phyloP scores from a whole-genome alignment of 2,797 vertebrate species.

The Merluccius polli region DNA sequence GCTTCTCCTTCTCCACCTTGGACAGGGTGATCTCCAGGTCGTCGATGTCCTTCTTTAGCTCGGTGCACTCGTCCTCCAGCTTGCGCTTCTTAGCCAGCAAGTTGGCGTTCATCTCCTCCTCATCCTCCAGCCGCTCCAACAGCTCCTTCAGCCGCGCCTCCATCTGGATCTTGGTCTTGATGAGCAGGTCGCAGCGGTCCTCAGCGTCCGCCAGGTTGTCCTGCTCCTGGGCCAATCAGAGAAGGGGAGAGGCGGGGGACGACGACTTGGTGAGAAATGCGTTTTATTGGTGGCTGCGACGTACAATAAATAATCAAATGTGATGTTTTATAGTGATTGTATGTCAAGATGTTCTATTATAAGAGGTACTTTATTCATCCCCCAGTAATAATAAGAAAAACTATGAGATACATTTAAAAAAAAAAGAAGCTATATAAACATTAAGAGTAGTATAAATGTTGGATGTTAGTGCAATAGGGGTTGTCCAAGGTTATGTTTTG shows the following conservation, averaged over 20 bases:
- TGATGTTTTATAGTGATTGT: background rate
- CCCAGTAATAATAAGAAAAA: too few species aligned
- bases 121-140: constrained; percentile 85
- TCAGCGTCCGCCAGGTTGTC: constrained; percentile 91
- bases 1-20: constrained; percentile 93
- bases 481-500: too few species aligned
- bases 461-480: too few species aligned
- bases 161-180: constrained; percentile 90
- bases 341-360: background rate
- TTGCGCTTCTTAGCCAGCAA: constrained; percentile 85
- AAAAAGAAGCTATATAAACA: too few species aligned
- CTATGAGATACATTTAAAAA: too few species aligned
- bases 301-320: constrained; percentile 1
- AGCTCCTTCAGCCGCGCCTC: constrained; percentile 90
- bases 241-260: background rate
- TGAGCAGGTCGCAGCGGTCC: constrained; percentile 89
- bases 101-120: constrained; percentile 85
- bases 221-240: constrained; percentile 78
- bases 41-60: constrained; percentile 93
- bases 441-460: too few species aligned
- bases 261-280: background rate
- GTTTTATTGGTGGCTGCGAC: background rate
- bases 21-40: constrained; percentile 90
- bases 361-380: too few species aligned
- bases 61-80: constrained; percentile 88